phyloP scores from a whole-genome alignment of 2,797 vertebrate species.

The Acrossocheilus fasciatus region DNA sequence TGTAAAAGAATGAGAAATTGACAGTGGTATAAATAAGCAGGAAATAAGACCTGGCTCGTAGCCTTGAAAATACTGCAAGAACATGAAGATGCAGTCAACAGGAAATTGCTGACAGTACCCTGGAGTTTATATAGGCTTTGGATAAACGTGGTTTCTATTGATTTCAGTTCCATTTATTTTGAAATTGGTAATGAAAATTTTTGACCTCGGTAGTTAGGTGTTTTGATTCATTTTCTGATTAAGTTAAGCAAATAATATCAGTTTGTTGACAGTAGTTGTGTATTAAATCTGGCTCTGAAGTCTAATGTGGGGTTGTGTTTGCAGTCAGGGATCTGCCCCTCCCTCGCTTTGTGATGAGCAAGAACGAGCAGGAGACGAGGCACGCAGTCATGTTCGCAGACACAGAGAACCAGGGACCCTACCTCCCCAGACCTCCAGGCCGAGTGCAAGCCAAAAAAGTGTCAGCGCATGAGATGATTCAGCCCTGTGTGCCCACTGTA shows the following conservation, averaged over 20 bases:
- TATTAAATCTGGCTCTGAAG: constrained; percentile 22
- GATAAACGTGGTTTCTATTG: constrained; percentile 33
- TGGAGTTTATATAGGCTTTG: constrained; percentile 38
- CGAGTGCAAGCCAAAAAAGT: constrained; percentile 92
- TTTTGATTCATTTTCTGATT: not conserved
- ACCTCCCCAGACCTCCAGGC: constrained; percentile 91
- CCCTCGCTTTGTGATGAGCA: constrained; percentile 92
- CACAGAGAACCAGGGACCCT: constrained; percentile 89
- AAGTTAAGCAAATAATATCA: not conserved
- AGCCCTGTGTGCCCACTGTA: constrained; percentile 82
- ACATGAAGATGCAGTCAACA: constrained; percentile 54
- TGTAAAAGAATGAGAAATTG: constrained; percentile 41
- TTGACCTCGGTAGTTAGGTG: not conserved
- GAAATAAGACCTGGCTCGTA: constrained; percentile 55
- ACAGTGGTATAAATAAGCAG: constrained; percentile 41
- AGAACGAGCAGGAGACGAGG: constrained; percentile 93
- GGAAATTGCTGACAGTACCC: constrained; percentile 59
- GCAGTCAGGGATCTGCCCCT: constrained; percentile 96
- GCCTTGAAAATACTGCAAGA: constrained; percentile 47
- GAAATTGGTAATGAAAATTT: not conserved
- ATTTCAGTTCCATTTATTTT: constrained; percentile 17
- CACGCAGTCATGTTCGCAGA: constrained; percentile 89
- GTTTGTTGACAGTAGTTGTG: not conserved
- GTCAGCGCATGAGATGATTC: constrained; percentile 88
- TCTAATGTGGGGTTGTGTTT: constrained; percentile 37